These are phyloP conservation scores for Dinomys branickii DNA, from an alignment of 2,113 vertebrate genomes.

Conservation along the genomic window DNA sequence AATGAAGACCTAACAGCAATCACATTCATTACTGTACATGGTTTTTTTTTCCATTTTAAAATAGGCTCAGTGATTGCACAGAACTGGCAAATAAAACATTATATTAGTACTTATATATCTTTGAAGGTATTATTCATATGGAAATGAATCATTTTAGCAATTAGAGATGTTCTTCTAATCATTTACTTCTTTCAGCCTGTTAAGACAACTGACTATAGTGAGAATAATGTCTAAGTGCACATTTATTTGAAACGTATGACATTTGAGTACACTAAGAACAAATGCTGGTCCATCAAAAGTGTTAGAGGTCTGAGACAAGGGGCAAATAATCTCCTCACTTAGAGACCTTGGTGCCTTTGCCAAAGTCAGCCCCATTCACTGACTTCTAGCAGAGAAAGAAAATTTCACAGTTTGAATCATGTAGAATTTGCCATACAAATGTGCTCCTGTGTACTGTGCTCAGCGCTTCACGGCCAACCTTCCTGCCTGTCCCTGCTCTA, in stretches of 20 bases:
- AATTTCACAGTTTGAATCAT: not conserved
- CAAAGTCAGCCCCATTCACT: not conserved
- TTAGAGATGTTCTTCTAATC: not conserved
- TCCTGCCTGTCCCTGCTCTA: not conserved
- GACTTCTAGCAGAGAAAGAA: not conserved
- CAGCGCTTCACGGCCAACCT: not conserved
- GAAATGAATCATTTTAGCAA: not conserved
- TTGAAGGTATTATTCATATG: constrained; percentile 5
- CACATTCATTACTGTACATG: not conserved
- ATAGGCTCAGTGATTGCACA: not conserved
- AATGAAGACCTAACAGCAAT: constrained; percentile 27
- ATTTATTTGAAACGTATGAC: not conserved
- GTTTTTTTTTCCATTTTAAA: not conserved
- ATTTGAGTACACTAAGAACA: not conserved
- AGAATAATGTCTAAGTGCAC: not conserved
- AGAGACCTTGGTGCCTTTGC: not conserved
- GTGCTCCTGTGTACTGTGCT: not conserved
- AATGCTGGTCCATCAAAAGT: not conserved
- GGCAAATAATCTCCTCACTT: not conserved
- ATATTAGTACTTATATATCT: not conserved
- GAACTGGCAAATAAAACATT: constrained; percentile 39
- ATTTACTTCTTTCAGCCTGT: not conserved
- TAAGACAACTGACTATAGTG: not conserved
- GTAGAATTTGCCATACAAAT: not conserved
- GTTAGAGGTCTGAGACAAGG: not conserved